Evolutionary conservation across 2,888 invertebrate species (phyloP), one percentile per base, ranked within the genome.

Genomic region (Ochropleura leucogaster): DNA sequence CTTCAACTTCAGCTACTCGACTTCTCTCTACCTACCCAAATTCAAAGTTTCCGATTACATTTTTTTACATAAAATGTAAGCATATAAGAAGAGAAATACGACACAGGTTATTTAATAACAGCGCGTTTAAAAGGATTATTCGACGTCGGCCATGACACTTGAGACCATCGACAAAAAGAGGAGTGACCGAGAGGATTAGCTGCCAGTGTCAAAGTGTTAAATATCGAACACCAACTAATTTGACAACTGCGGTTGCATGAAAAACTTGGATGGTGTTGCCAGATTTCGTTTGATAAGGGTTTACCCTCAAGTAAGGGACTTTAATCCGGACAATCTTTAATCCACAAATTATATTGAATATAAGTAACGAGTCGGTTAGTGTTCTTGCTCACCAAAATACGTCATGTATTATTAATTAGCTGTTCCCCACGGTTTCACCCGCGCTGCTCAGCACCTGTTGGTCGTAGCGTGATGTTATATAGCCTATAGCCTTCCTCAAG

Each of bases 131-230:
- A 96, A 95, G 96, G 96, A 96, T 96, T 96, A 96, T 91, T 93
- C 88, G 89, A 82, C 84, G 90, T 91, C 94, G 91, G 91, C 93
- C 95, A 93, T 94, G 95, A 95, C 95, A 95, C 91, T 91, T 89
- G 94, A 95, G 93, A 92, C 89, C 90, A 89, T 90, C 84, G 87
- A 90, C 86, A 91, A 93, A 93, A 92, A 92, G 88, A 91, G 93
- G 93, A 95, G 94, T 94, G 93, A 93, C 94, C 94, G 94, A 89
- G 91, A 87, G 95, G 96, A 96, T 96, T 95, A 96, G 94, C 94
- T 95, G 95, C 93, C 96, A 95, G 96, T 95, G 96, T 96, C 96
- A 96, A 96, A 96, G 96, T 96, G 96, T 96, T 96, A 96, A 96
- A 96, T 96, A 95, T 96, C 95, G 95, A 95, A 95, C 95, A 93